A percentile compares a stretch with the other conserved stretches of the same genome.
phyloP scores from a whole-genome alignment of 2,888 invertebrate species.

The Marasmarcha lunaedactyla region DNA sequence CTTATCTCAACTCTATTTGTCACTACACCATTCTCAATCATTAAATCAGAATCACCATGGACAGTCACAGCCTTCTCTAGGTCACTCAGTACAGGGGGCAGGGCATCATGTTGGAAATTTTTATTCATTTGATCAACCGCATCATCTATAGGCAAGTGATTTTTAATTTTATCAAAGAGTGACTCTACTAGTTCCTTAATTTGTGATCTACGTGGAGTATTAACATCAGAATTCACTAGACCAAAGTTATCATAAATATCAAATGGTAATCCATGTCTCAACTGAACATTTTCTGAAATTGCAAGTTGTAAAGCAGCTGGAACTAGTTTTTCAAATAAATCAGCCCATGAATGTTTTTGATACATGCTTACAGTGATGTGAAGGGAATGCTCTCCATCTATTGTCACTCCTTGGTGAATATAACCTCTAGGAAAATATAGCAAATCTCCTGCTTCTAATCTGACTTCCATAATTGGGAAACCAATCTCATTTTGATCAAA shows the following conservation, averaged over 20 bases:
- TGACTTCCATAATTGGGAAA: conserved; percentile 81
- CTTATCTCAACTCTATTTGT: conserved; percentile 75
- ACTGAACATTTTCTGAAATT: conserved; percentile 75
- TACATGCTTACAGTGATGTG: conserved; percentile 95
- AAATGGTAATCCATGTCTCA: conserved; percentile 83
- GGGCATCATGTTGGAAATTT: conserved; percentile 84
- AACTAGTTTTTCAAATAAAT: conserved; percentile 85
- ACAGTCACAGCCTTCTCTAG: conserved; percentile 78
- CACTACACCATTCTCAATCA: conserved; percentile 73
- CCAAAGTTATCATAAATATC: conserved; percentile 84
- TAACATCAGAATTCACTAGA: conserved; percentile 69
- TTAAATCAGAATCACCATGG: conserved; percentile 77
- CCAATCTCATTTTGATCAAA: conserved; percentile 81
- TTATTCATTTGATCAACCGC: conserved; percentile 91
- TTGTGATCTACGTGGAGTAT: conserved; percentile 47
- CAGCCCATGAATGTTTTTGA: conserved; percentile 91
- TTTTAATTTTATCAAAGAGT: conserved; percentile 70
- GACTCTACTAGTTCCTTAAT: conserved; percentile 65
- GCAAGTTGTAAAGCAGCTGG: conserved; percentile 82
- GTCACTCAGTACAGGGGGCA: conserved; percentile 83
- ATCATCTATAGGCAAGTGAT: conserved; percentile 76
- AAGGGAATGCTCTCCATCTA: conserved; percentile 85
- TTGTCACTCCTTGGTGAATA: conserved; percentile 87
- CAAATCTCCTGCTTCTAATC: conserved; percentile 87
- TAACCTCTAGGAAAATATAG: conserved; percentile 93